Percentiles rank a stretch among this genome's conserved stretches.
Evolutionary conservation across 2,797 vertebrate species (phyloP).

Genomic region (Myripristis murdjan): DNA sequence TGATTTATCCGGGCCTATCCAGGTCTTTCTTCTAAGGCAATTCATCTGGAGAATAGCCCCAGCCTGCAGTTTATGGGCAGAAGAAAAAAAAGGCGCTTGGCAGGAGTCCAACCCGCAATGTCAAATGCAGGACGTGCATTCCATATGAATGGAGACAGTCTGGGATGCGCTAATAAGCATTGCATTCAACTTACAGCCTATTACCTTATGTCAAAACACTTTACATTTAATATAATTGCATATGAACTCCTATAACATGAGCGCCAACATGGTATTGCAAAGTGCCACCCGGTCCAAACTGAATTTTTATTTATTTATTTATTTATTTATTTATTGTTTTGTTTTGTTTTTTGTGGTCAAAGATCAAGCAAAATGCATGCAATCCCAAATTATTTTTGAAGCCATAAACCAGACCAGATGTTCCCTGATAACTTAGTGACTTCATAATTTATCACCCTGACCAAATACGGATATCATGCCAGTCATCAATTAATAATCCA

Average conservation of each 20-base stretch:
- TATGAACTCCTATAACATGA: background rate
- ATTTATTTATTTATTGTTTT: too few relatives aligned
- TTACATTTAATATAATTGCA: constrained; percentile 34
- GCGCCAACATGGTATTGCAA: too few relatives aligned
- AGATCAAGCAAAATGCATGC: too few relatives aligned
- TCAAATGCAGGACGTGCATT: constrained; percentile 73
- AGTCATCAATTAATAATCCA: too few relatives aligned
- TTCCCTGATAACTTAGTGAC: too few relatives aligned
- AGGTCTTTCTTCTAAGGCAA: background rate
- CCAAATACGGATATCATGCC: too few relatives aligned
- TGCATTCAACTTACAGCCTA: background rate
- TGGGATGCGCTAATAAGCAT: background rate
- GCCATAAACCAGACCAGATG: too few relatives aligned
- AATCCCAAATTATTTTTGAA: too few relatives aligned
- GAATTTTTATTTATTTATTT: background rate
- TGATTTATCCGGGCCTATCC: constrained; percentile 46
- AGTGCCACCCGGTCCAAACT: background rate
- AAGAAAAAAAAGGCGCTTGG: constrained; percentile 56
- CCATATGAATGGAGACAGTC: constrained; percentile 50
- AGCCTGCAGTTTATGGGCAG: constrained; percentile 26
- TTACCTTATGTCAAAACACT: constrained; percentile 19
- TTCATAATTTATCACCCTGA: too few relatives aligned
- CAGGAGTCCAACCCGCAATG: constrained; percentile 78
- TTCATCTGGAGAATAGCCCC: constrained; percentile 48
- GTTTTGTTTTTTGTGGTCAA: too few relatives aligned